Base-by-base conservation (phyloP, 1,140 invertebrate species). In the Brachionus plicatilis region DNA sequence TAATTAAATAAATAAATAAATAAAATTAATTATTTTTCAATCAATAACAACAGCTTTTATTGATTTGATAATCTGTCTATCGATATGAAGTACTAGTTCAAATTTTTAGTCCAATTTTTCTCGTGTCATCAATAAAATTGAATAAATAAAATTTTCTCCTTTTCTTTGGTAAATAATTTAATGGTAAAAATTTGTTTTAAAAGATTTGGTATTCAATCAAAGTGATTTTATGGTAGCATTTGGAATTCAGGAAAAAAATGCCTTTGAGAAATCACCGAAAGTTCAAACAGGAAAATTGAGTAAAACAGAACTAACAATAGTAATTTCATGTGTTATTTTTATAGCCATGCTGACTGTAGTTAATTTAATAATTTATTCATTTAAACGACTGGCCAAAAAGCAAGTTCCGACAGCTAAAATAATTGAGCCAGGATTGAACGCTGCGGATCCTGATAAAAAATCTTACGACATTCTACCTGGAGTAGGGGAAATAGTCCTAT, bases 381-480 rank as follows among this genome's bases (percentile, higher is more conserved):
- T 82, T 45, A 82, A 82, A 41, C 56, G 43, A 82, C 41, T 82
- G 50, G 43, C 24, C 8, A 82, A 82, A 68, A 82, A 82, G 27
- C 37, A 53, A 17, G 29, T 72, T 43, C 66, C 66, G n/a, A 0
- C 68, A 3, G 37, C 68, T 9, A 72, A 72, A 41, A 43, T 72
- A 43, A 68, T 45, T 5, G 79, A 82, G 45, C 9, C 65, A n/a
- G 60, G 43, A 27, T 43, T 60, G 14, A 82, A 41, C 11, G 24
- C 50, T 9, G 0, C 17, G 3, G 79, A 82, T 37, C 20, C 50
- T 24, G 79, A 33, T 45, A 82, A 82, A 65, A 82, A 82, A 56
- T 82, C 79, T 7, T 82, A 82, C 45, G 79, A 82, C 41, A 82
- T 82, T 65, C 29, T 82, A 47, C 79, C 79, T 9, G 79, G 79